Evolutionary conservation across 2,888 invertebrate species (phyloP).

Genomic region (Mimas tiliae): DNA sequence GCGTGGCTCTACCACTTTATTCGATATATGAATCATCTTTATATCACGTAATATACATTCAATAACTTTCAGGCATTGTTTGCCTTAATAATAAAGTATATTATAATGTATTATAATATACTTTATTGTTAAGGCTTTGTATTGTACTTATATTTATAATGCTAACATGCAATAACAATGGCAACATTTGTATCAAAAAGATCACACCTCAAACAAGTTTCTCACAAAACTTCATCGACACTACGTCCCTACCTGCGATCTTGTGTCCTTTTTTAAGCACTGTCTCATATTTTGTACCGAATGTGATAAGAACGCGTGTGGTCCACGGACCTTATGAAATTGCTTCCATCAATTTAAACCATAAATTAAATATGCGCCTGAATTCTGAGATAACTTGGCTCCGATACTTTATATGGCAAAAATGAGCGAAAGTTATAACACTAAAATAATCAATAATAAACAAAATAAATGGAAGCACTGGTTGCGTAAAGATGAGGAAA

Average conservation of each 20-base stretch:
- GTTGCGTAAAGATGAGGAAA: too few relatives aligned
- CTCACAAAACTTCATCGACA: background rate
- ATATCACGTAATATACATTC: too few relatives aligned
- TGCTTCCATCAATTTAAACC: slow-evolving; percentile 10
- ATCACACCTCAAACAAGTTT: background rate
- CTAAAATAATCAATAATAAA: too few relatives aligned
- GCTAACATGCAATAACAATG: background rate
- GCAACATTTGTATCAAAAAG: background rate
- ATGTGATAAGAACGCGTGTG: slow-evolving; percentile 15
- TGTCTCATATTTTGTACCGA: slow-evolving; percentile 1
- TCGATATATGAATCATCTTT: too few relatives aligned
- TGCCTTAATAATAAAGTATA: background rate
- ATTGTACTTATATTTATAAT: too few relatives aligned
- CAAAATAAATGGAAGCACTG: too few relatives aligned
- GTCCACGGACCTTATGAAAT: slow-evolving; percentile 1
- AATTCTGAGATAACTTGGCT: slow-evolving; percentile 1
- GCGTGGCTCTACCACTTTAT: too few relatives aligned
- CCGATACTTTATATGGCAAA: too few relatives aligned
- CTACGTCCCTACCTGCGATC: background rate
- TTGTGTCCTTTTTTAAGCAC: background rate
- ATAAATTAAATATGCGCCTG: slow-evolving; percentile 11
- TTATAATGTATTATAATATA: too few relatives aligned
- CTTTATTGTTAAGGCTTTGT: background rate
- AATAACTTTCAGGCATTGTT: background rate
- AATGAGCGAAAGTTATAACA: background rate